Conservation (phyloP, 2,113 vertebrate genomes). For the Hippocampus comes region DNA sequence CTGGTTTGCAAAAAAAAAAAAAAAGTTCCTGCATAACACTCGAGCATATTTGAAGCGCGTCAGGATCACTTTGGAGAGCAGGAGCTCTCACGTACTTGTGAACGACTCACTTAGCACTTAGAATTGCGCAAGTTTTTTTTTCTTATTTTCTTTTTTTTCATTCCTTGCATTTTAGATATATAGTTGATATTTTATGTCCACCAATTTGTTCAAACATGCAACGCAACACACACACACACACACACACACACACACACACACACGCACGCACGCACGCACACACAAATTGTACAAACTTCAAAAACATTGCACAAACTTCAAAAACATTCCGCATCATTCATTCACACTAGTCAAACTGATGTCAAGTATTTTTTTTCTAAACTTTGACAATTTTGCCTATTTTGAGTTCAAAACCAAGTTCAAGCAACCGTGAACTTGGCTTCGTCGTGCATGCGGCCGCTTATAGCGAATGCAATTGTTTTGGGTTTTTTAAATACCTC, state of each 20-base stretch:
- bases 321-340: background rate
- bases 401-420: constrained; percentile 68
- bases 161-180: background rate
- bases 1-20: constrained; percentile 50
- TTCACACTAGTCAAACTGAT: background rate
- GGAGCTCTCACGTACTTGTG: constrained; percentile 6
- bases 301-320: background rate
- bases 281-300: background rate
- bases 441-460: background rate
- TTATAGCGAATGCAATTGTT: background rate
- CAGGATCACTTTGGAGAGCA: constrained; percentile 26
- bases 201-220: background rate
- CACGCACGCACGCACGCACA: background rate
- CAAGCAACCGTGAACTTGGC: constrained; percentile 59
- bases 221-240: too few species aligned
- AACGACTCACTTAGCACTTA: background rate
- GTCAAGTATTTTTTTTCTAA: background rate
- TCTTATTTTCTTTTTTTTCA: background rate
- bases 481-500: background rate
- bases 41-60: constrained; percentile 45
- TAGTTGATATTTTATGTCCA: background rate
- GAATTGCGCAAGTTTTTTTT: background rate
- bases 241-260: background rate
- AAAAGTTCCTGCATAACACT: constrained; percentile 63
- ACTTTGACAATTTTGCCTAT: constrained; percentile 12